Percentiles rank a stretch among this genome's conserved stretches.
phyloP scores from a whole-genome alignment of 1,140 invertebrate species.

The Radopholus similis region DNA sequence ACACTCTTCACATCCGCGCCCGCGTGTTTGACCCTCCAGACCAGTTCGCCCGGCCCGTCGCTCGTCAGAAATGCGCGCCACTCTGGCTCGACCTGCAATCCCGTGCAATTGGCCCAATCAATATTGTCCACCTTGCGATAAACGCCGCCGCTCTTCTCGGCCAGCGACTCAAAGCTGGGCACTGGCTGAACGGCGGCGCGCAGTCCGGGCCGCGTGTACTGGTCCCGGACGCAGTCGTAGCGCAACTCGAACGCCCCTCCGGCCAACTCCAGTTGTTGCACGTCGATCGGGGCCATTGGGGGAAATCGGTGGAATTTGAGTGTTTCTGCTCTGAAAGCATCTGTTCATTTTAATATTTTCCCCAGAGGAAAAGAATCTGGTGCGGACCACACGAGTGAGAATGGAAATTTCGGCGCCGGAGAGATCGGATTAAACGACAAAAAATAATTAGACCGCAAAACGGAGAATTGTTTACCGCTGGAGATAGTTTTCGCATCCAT shows the following conservation, averaged over 20 bases:
- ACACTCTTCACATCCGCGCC: neutral
- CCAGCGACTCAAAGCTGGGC: neutral
- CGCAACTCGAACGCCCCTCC: neutral
- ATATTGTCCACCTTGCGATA: neutral
- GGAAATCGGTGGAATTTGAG: no score
- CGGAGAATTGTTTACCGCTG: no score
- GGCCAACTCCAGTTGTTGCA: neutral
- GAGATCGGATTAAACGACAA: no score
- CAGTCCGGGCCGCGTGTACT: neutral
- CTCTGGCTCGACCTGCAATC: conserved; percentile 1
- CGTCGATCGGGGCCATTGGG: neutral
- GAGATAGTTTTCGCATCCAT: no score
- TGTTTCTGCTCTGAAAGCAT: no score
- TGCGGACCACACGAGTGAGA: no score
- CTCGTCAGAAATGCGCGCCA: conserved; percentile 6
- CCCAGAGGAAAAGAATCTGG: no score
- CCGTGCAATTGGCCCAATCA: neutral
- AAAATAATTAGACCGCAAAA: no score
- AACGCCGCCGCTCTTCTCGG: neutral
- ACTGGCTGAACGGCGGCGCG: neutral
- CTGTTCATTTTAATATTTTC: no score
- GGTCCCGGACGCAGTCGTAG: neutral
- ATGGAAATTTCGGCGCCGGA: no score
- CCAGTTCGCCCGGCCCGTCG: neutral
- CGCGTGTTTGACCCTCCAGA: neutral